phyloP scores from a whole-genome alignment of 2,113 vertebrate species.

The Cranoglanis bouderius region DNA sequence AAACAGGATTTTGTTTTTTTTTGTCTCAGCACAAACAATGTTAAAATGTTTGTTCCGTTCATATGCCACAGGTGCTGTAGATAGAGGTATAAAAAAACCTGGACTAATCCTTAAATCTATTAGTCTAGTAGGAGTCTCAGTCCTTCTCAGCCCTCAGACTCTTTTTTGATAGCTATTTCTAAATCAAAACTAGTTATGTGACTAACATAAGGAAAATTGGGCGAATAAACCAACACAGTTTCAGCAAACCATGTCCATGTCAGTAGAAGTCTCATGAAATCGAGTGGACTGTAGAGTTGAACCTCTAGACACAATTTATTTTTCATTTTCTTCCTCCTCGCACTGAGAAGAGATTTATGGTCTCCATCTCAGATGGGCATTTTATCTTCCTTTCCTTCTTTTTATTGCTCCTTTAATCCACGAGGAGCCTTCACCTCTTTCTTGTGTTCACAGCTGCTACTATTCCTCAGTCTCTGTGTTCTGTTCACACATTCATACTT shows the following conservation, averaged over 20 bases:
- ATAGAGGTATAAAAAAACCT: background rate
- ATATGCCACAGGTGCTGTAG: background rate
- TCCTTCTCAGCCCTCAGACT: background rate
- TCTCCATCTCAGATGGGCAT: background rate
- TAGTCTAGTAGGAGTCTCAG: background rate
- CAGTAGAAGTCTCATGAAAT: background rate
- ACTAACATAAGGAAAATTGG: background rate
- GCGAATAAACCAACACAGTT: background rate
- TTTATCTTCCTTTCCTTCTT: background rate
- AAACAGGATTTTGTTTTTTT: background rate
- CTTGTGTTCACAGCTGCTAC: background rate
- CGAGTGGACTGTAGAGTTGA: background rate
- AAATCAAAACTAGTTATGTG: background rate
- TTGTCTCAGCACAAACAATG: background rate
- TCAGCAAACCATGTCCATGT: background rate
- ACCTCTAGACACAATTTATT: background rate
- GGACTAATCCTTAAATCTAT: background rate
- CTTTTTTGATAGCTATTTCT: background rate
- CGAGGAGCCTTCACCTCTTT: background rate
- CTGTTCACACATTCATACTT: constrained; percentile 27
- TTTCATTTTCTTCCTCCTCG: background rate
- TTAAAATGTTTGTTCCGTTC: background rate
- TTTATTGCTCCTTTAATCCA: constrained; percentile 14
- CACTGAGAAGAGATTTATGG: constrained; percentile 3
- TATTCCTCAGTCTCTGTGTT: background rate